Evolutionary conservation across 2,797 vertebrate genomes (phyloP), one percentile per base, ranked within the genome.

Genomic region (Diplodus sargus): DNA sequence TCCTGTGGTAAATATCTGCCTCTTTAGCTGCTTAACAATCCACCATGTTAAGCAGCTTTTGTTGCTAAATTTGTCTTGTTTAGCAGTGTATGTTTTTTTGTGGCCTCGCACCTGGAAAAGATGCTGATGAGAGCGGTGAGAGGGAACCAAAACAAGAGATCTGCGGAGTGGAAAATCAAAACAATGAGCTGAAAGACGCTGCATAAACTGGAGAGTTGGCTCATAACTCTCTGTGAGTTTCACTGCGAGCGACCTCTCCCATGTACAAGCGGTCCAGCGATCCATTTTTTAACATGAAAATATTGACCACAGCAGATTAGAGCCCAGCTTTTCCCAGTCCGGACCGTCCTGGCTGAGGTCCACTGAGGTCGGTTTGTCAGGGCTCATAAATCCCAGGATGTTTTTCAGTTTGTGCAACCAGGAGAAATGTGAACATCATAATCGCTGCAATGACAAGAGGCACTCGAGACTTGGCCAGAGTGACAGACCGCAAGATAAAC

Each of bases 401-500:
- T 49, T 63, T 39, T 77, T 78, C 51, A 66, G 54, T 77, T 86
- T 78, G 56, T 65, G 70, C 13, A 79, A 80, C 71, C 71, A 68
- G 70, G 43, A 64, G n/a, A 77, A 82, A 72, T 74, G 49, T 25
- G 79, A 79, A 34, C 70, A 73, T 81, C 79, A 85, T 57, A 47
- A 76, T 85, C 60, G 48, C 60, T 8, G 34, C 45, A 25, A 7
- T 67, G 79, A 82, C 76, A 80, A 76, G 67, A 81, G 63, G 39
- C 76, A 68, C 77, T 89, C 66, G 48, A 62, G 74, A 85, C 66
- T 83, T 90, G 82, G 83, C 82, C 47, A 4, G n/a, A 28, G 13
- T 63, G 18, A 5, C 49, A 22, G 71, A 39, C 45, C 78, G 54
- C 80, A 70, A 63, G 59, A 80, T 28, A 74, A 86, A 87, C 77